Evolutionary conservation across 2,888 invertebrate species (phyloP), one percentile per base, ranked within the genome.

Genomic region (Eupeodes latifasciatus): DNA sequence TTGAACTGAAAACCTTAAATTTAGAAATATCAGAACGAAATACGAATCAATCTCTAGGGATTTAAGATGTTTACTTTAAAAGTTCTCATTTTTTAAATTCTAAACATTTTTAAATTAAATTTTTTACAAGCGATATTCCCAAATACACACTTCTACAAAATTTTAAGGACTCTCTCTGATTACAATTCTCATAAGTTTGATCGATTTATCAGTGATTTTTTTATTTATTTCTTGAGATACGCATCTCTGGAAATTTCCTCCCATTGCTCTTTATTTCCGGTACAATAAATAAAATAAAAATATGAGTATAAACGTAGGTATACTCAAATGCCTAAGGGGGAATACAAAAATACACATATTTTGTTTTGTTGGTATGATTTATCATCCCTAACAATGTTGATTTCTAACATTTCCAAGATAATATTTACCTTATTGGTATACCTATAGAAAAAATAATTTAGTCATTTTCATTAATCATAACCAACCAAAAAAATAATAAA

Each of bases 381-480:
- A 61, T 40, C 40, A 61, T 36, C 61, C 3, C n/a, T 4, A 40
- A 40, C 1, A 40, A 40, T 1, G 36, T 61, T 61, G 36, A 61
- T 36, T 40, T 40, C n/a, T 9, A n/a, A n/a, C 36, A n/a, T 61
- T 61, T 7, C 1, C 61, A n/a, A 61, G 16, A 14, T n/a, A 36
- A 61, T 61, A 61, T 61, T 61, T 61, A 61, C 61, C 59, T 61
- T 61, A 36, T 59, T 14, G 59, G 59, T 61, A 2, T 14, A n/a
- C n/a, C n/a, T n/a, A 55, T 53, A 16, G n/a, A 9, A 53, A 11
- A n/a, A 16, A 16, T 10, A 10, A 59, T 34, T 4, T 61, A n/a
- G 1, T 36, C 61, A n/a, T 61, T 36, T n/a, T 36, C 61, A 61
- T 61, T 61, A 36, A 40, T 61, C 61, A 61, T 4, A 36, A 10